Conservation (phyloP, 2,113 vertebrate species). For the Crotalus horridus region DNA sequence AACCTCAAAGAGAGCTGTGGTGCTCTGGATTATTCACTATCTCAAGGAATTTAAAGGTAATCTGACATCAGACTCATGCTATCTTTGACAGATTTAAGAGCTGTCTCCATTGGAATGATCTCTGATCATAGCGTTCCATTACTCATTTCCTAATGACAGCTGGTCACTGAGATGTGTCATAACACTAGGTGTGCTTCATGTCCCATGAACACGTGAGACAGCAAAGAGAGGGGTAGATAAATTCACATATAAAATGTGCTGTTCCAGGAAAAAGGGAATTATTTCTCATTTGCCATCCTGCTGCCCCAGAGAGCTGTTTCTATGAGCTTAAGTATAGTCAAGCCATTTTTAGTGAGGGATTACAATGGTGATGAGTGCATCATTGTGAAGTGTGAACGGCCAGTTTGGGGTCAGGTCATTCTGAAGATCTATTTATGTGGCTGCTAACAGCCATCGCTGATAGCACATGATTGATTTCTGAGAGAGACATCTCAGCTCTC, state of each 20-base stretch:
- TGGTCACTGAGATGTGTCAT: neutral
- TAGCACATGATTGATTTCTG: neutral
- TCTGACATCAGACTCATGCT: too few species aligned
- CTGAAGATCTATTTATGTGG: neutral
- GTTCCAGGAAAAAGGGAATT: neutral
- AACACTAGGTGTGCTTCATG: neutral
- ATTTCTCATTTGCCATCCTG: neutral
- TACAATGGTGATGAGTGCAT: neutral
- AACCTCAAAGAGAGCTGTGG: constrained; percentile 8
- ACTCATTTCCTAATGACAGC: neutral
- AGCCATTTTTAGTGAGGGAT: neutral
- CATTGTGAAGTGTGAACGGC: neutral
- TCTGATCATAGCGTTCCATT: neutral
- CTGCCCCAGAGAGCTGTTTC: neutral
- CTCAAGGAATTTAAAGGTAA: constrained; percentile 40
- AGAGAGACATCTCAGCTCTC: neutral
- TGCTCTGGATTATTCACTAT: constrained; percentile 33
- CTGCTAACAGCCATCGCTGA: neutral
- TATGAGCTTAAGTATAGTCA: neutral
- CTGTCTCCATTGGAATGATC: neutral
- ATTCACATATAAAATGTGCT: neutral
- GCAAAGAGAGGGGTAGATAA: neutral
- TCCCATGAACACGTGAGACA: neutral
- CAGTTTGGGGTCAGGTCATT: neutral
- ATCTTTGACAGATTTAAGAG: neutral